Conservation (phyloP, 2,888 invertebrate species). For the Galerucella nymphaeae region DNA sequence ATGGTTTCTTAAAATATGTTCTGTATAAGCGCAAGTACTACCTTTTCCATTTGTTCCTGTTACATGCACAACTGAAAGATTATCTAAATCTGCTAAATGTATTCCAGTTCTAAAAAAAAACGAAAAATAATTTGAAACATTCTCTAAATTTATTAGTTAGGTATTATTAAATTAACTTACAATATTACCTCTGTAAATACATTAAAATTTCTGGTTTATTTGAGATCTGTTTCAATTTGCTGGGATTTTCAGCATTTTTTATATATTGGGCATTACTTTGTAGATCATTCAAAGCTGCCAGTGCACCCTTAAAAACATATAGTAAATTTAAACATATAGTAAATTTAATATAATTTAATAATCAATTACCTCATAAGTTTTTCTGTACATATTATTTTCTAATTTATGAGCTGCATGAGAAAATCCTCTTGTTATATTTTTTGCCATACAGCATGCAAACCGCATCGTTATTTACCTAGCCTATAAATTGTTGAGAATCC, state of each 20-base stretch:
- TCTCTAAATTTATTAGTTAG: no score
- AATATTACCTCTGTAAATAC: constrained; percentile 45
- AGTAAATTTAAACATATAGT: background rate
- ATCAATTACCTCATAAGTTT: constrained; percentile 21
- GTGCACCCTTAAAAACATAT: constrained; percentile 70
- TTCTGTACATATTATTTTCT: constrained; percentile 18
- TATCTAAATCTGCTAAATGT: constrained; percentile 73
- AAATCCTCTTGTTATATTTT: constrained; percentile 11
- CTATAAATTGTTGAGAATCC: background rate
- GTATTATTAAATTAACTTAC: background rate
- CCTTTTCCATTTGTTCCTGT: constrained; percentile 99
- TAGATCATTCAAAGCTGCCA: constrained; percentile 74
- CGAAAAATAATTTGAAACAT: background rate
- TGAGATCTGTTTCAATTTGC: constrained; percentile 50
- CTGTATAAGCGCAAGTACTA: constrained; percentile 93
- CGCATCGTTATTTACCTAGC: constrained; percentile 16
- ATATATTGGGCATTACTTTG: constrained; percentile 79
- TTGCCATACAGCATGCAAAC: constrained; percentile 3
- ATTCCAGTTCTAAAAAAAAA: constrained; percentile 70
- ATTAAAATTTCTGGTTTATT: constrained; percentile 47
- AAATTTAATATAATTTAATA: background rate
- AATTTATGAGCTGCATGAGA: constrained; percentile 4
- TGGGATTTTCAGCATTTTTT: constrained; percentile 63
- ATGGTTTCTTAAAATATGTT: constrained; percentile 85
- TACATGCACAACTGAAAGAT: constrained; percentile 90